These are phyloP conservation scores for Gasterosteus nipponicus DNA, from an alignment of 2,113 vertebrate genomes.

Conservation along the genomic window DNA sequence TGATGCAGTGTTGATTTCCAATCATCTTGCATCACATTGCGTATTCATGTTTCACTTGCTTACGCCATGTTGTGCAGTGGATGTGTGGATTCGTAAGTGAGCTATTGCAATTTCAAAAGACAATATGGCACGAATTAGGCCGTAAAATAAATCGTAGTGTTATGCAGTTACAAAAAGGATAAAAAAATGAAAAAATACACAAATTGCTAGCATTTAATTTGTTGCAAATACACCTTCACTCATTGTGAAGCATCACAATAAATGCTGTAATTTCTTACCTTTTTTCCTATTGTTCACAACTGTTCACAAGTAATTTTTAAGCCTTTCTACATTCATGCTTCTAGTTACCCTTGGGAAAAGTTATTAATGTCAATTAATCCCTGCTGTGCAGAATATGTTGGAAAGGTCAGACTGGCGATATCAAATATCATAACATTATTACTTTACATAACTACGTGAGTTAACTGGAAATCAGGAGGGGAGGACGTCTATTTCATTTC, in stretches of 20 bases:
- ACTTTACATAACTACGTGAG: neutral
- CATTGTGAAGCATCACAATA: neutral
- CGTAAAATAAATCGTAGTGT: neutral
- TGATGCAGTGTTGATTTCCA: conserved; percentile 25
- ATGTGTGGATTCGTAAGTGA: conserved; percentile 40
- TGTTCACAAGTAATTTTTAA: neutral
- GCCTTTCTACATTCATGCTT: neutral
- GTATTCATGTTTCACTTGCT: conserved; percentile 16
- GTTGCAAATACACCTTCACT: neutral
- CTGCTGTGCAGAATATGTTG: neutral
- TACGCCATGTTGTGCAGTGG: conserved; percentile 17
- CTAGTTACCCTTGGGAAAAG: neutral
- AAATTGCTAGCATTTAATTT: neutral
- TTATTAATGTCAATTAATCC: conserved; percentile 4
- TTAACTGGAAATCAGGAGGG: neutral
- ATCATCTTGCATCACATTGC: conserved; percentile 38
- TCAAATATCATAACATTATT: conserved; percentile 10
- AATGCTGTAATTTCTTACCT: neutral
- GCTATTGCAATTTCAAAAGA: conserved; percentile 5
- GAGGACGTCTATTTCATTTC: neutral
- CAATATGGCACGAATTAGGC: neutral
- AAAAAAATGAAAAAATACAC: neutral
- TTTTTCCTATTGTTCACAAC: neutral
- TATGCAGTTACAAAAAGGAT: neutral
- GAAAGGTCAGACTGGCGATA: neutral